Evolutionary conservation across 2,888 invertebrate genomes (phyloP).

Genomic region (Syritta pipiens): DNA sequence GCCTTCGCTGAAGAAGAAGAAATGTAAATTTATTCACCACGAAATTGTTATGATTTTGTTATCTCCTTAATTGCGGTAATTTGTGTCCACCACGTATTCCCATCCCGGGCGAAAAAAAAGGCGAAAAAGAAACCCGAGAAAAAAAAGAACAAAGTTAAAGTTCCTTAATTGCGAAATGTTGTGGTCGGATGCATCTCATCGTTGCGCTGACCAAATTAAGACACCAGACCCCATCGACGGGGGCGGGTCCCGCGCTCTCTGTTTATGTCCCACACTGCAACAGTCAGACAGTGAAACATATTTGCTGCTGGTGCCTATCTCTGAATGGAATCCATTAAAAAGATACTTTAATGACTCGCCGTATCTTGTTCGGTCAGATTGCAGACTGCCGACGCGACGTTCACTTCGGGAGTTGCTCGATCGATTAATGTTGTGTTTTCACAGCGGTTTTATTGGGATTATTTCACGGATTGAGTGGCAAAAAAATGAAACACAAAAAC

Average conservation of each 20-base stretch:
- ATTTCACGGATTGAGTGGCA: too few species aligned
- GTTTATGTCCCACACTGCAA: background rate
- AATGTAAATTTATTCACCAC: conserved; percentile 64
- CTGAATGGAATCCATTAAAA: conserved; percentile 43
- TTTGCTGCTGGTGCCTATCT: conserved; percentile 33
- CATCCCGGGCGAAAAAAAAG: background rate
- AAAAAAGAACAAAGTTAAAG: background rate
- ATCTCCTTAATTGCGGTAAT: conserved; percentile 66
- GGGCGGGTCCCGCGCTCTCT: background rate
- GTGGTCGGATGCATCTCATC: conserved; percentile 16
- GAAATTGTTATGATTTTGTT: conserved; percentile 68
- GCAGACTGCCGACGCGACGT: background rate
- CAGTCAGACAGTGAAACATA: too few species aligned
- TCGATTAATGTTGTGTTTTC: conserved; percentile 27
- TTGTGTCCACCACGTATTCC: conserved; percentile 61
- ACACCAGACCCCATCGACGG: background rate
- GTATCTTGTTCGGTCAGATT: conserved; percentile 34
- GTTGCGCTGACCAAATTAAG: conserved; percentile 5
- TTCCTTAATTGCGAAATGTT: conserved; percentile 52
- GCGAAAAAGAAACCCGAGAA: conserved; percentile 16
- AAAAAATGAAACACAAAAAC: too few species aligned
- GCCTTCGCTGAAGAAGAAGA: too few species aligned
- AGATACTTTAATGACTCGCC: conserved; percentile 54
- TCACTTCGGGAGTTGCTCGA: conserved; percentile 41
- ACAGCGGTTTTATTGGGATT: background rate